Conservation (phyloP, 2,797 vertebrate genomes). For the Borostomias antarcticus region DNA sequence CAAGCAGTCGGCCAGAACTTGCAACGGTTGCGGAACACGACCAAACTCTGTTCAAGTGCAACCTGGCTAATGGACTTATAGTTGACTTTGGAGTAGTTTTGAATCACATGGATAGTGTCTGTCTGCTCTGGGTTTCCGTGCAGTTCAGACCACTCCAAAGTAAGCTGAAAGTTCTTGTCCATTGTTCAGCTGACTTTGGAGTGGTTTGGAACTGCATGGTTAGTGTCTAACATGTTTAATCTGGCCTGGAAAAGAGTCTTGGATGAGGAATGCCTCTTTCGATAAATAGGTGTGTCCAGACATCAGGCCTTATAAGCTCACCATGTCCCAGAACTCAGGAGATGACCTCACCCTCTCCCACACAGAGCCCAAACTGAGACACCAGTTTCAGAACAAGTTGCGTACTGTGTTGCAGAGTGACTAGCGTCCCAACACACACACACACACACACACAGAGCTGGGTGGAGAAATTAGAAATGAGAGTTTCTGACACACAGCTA, state of each 20-base stretch:
- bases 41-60: not conserved
- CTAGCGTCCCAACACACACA: not conserved
- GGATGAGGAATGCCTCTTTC: not conserved
- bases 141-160: no score
- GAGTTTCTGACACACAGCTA: no score
- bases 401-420: not conserved
- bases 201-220: not conserved
- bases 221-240: not conserved
- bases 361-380: not conserved
- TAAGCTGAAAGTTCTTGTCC: no score
- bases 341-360: not conserved
- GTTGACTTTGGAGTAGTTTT: not conserved
- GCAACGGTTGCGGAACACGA: not conserved
- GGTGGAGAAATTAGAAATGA: no score
- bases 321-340: not conserved
- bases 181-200: not conserved
- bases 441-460: not conserved
- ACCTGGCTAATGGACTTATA: not conserved
- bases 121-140: no score
- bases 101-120: not conserved
- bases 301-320: not conserved
- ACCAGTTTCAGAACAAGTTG: not conserved
- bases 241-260: not conserved
- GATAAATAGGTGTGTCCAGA: not conserved
- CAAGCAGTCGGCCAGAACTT: conserved; percentile 13